Base-by-base conservation (phyloP, 1,140 invertebrate genomes). In the Matsumurasca onukii region DNA sequence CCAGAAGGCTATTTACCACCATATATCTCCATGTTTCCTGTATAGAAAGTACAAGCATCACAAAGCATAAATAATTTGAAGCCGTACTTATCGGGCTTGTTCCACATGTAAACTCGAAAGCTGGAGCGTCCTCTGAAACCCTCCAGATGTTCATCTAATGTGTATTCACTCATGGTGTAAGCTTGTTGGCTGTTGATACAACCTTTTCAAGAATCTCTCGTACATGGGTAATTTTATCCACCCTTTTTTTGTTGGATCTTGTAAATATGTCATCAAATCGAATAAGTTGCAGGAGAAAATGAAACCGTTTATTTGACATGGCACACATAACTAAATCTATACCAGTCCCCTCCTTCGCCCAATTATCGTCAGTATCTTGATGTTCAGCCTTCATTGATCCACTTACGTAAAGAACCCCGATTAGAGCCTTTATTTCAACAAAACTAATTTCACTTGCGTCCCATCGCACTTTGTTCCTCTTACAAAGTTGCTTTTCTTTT, bases 401-500 rank as follows among this genome's bases (percentile, higher is more conserved):
- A 70, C 78, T 77, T 31, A 82, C 74, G 73, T 83, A 84, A 51
- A 83, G 72, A 68, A 84, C 76, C 31, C 82, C 82, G 72, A 85
- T 78, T 31, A 84, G 69, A 66, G 78, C 80, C 77, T 80, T 82
- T 64, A 84, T 76, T 80, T 45, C 39, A n/a, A 13, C 39, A 45
- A 45, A 12, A 45, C n/a, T 45, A 45, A n/a, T 12, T 13, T 45
- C n/a, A 45, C 39, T 45, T 45, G 39, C 39, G n/a, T n/a, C n/a
- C n/a, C n/a, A n/a, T n/a, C n/a, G n/a, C n/a, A n/a, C n/a, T n/a
- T n/a, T n/a, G n/a, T n/a, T n/a, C n/a, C n/a, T n/a, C n/a, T n/a
- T n/a, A n/a, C n/a, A n/a, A n/a, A n/a, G n/a, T n/a, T n/a, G n/a
- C n/a, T n/a, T n/a, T n/a, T n/a, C n/a, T n/a, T n/a, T n/a, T n/a